Evolutionary conservation across 2,888 invertebrate genomes (phyloP).

Genomic region (Coelinius sp.): DNA sequence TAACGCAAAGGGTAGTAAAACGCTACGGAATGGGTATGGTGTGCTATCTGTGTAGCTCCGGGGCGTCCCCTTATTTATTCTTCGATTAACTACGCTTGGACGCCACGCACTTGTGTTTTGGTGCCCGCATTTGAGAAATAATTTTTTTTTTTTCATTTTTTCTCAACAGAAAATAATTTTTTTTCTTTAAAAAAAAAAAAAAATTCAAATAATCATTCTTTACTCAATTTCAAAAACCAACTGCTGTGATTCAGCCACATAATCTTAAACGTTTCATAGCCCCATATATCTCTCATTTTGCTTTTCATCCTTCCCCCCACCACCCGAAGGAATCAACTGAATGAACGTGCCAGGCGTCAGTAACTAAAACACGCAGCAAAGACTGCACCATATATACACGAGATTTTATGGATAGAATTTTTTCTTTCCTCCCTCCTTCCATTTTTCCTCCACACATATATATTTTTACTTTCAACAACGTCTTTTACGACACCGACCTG

Average conservation of each 20-base stretch:
- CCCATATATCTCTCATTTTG: conserved; percentile 25
- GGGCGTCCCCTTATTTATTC: conserved; percentile 49
- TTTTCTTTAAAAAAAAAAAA: background rate
- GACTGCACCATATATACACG: conserved; percentile 28
- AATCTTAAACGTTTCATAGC: conserved; percentile 10
- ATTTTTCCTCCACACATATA: conserved; percentile 6
- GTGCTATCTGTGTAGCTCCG: conserved; percentile 36
- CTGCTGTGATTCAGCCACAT: background rate
- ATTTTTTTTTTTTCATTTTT: background rate
- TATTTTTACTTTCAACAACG: conserved; percentile 31
- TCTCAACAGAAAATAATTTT: background rate
- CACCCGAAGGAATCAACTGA: conserved; percentile 17
- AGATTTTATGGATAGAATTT: conserved; percentile 33
- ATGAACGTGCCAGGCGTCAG: conserved; percentile 37
- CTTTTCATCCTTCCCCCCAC: background rate
- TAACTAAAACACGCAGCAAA: conserved; percentile 35
- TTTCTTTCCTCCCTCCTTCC: conserved; percentile 6
- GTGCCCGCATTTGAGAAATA: background rate
- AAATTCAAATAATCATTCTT: background rate
- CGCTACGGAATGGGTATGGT: conserved; percentile 31
- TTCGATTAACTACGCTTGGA: conserved; percentile 55
- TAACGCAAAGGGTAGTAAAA: conserved; percentile 10
- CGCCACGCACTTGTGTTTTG: conserved; percentile 43
- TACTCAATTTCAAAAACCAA: conserved; percentile 17
- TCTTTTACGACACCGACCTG: conserved; percentile 41